A percentile compares a stretch with the other conserved stretches of the same genome.
These are phyloP conservation scores for Megaceryle torquata DNA, from an alignment of 2,113 vertebrate genomes.

Conservation along the genomic window DNA sequence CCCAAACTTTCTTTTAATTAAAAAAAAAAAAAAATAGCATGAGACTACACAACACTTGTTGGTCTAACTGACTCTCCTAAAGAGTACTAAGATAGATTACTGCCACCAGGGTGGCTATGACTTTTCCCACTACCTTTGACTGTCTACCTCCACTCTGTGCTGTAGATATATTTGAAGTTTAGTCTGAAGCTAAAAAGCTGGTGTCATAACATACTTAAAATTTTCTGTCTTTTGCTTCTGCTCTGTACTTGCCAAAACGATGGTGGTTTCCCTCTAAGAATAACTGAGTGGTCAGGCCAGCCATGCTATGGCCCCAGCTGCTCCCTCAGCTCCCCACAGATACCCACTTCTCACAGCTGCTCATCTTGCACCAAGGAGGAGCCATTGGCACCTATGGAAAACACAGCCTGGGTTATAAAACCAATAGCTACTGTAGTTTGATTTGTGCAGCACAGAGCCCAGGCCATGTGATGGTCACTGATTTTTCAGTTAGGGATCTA, in stretches of 20 bases:
- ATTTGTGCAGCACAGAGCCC: not conserved
- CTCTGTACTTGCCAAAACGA: not conserved
- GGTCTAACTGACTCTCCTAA: not conserved
- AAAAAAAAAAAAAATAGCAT: not conserved
- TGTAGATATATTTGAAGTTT: not conserved
- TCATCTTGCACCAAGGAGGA: not conserved
- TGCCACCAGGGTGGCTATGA: not conserved
- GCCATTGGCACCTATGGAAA: not conserved
- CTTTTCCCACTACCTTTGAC: not conserved
- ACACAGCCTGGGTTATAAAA: not conserved
- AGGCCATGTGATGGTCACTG: too few species aligned
- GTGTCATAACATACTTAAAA: not conserved
- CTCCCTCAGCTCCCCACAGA: not conserved
- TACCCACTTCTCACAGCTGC: not conserved
- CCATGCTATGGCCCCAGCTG: accelerated
- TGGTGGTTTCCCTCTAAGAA: accelerated
- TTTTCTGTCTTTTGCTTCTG: not conserved
- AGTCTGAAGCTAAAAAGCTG: not conserved
- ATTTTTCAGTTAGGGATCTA: too few species aligned
- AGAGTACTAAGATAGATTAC: not conserved
- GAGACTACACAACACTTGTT: accelerated
- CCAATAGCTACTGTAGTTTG: not conserved
- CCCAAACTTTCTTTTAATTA: not conserved
- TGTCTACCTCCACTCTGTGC: not conserved
- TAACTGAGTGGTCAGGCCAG: accelerated